Evolutionary conservation across 2,113 vertebrate species (phyloP).

Genomic region (Cryptoleucopteryx plumbea): DNA sequence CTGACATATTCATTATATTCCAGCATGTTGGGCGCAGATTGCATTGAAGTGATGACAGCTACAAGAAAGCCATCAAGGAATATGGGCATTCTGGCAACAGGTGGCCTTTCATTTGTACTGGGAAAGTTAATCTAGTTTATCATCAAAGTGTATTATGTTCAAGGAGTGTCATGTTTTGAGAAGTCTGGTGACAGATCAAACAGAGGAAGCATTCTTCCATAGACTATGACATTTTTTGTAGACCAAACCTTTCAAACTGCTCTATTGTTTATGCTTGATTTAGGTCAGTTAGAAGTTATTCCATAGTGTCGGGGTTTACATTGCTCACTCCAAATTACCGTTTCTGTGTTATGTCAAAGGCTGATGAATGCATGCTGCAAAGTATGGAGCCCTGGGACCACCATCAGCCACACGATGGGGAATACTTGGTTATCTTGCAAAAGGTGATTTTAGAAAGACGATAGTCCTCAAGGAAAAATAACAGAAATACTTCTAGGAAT

Average conservation of each 20-base stretch:
- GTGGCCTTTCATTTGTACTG: conserved; percentile 84
- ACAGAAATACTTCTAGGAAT: not conserved
- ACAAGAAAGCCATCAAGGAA: conserved; percentile 84
- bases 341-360: conserved; percentile 30
- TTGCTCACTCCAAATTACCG: conserved; percentile 36
- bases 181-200: conserved; percentile 78
- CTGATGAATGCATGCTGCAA: not conserved
- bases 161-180: conserved; percentile 79
- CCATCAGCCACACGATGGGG: not conserved
- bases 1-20: conserved; percentile 89
- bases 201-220: conserved; percentile 71
- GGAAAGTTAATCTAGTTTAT: conserved; percentile 86
- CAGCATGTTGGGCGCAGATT: conserved; percentile 80
- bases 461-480: conserved; percentile 14
- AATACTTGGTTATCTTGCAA: not conserved
- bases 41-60: conserved; percentile 85
- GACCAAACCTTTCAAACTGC: conserved; percentile 65
- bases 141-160: conserved; percentile 83
- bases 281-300: conserved; percentile 59
- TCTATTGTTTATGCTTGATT: conserved; percentile 73
- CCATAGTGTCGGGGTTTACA: conserved; percentile 49
- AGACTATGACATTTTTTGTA: conserved; percentile 71
- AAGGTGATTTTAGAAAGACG: conserved; percentile 7
- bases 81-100: conserved; percentile 84
- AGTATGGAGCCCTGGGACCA: not conserved